Conservation (phyloP, 2,888 invertebrate genomes). For the Pantelozetes paolii region DNA sequence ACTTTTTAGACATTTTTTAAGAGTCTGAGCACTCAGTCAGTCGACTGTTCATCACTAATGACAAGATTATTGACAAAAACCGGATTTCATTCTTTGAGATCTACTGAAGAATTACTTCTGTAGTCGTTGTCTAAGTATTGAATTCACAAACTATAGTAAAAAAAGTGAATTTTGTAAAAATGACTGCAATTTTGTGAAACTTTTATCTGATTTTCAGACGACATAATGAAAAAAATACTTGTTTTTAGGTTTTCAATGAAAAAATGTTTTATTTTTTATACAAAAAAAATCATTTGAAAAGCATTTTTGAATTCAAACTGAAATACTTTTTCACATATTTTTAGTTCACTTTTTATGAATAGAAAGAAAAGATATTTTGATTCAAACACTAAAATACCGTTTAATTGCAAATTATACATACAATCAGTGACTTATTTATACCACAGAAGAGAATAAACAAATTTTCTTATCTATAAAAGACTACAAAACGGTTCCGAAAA, state of each 20-base stretch:
- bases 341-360: too few relatives aligned
- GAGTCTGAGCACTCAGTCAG: conserved; percentile 22
- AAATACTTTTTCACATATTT: conserved; percentile 4
- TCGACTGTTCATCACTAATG: conserved; percentile 17
- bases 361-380: too few relatives aligned
- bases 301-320: background rate
- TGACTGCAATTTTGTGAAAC: background rate
- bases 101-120: conserved; percentile 18
- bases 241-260: too few relatives aligned
- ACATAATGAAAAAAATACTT: conserved; percentile 12
- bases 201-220: background rate
- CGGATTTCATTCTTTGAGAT: conserved; percentile 1
- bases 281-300: background rate
- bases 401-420: too few relatives aligned
- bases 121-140: background rate
- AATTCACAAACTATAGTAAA: background rate
- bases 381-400: too few relatives aligned
- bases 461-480: too few relatives aligned
- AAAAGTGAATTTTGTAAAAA: conserved; percentile 15
- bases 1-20: background rate
- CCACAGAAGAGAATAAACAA: too few relatives aligned
- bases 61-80: conserved; percentile 25
- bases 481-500: too few relatives aligned
- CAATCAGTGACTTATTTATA: too few relatives aligned
- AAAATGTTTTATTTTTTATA: background rate